Evolutionary conservation across 1,140 invertebrate species (phyloP).

Genomic region (Bactericera cockerelli): DNA sequence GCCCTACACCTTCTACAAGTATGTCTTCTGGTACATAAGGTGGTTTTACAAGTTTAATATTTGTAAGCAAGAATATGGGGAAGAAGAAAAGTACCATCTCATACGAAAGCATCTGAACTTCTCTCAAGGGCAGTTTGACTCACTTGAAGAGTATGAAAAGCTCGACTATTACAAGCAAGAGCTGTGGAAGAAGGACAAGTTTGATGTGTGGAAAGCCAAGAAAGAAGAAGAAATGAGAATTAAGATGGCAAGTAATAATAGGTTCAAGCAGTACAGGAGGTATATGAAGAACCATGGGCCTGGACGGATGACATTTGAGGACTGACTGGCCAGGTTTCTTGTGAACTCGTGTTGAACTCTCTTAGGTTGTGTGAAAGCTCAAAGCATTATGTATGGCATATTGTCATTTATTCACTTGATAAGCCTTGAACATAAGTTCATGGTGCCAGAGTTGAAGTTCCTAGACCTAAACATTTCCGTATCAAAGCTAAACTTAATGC

Average conservation of each 20-base stretch:
- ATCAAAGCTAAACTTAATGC: too few relatives aligned
- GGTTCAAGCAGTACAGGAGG: slow-evolving; percentile 60
- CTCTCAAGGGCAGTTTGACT: slow-evolving; percentile 14
- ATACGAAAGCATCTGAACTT: slow-evolving; percentile 13
- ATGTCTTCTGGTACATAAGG: slow-evolving; percentile 11
- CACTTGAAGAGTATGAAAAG: slow-evolving; percentile 52
- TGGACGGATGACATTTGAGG: slow-evolving; percentile 63
- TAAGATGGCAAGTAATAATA: slow-evolving; percentile 56
- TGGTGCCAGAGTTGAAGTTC: too few relatives aligned
- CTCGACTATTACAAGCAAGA: slow-evolving; percentile 55
- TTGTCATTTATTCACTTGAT: too few relatives aligned
- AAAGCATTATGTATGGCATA: too few relatives aligned
- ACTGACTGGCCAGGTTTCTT: slow-evolving; percentile 35
- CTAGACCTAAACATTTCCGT: too few relatives aligned
- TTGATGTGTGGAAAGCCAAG: slow-evolving; percentile 56
- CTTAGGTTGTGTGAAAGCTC: too few relatives aligned
- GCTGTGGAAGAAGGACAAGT: slow-evolving; percentile 69
- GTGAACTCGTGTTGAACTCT: too few relatives aligned
- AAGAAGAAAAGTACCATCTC: slow-evolving; percentile 16
- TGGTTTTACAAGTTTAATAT: slow-evolving; percentile 16
- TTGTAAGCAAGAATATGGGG: slow-evolving; percentile 15
- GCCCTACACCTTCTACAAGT: slow-evolving; percentile 13
- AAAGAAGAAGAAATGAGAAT: slow-evolving; percentile 70
- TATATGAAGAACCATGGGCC: slow-evolving; percentile 66
- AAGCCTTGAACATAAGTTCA: too few relatives aligned